phyloP scores from a whole-genome alignment of 2,888 invertebrate species.

The Bombylius discolor region DNA sequence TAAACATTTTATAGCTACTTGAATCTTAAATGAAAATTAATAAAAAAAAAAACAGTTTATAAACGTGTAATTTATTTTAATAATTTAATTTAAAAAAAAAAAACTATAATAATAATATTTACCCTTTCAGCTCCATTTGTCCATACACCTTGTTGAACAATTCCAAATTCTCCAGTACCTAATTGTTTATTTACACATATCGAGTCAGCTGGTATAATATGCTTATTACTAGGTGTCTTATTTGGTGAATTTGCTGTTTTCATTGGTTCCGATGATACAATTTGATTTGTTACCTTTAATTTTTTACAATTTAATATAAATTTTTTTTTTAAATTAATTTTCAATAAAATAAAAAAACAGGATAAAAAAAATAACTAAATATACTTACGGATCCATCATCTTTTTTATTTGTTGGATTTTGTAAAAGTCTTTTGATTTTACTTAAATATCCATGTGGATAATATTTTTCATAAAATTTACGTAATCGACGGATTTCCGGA shows the following conservation, averaged over 20 bases:
- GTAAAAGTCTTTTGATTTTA: slow-evolving; percentile 75
- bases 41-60: slow-evolving; percentile 1
- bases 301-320: slow-evolving; percentile 2
- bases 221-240: slow-evolving; percentile 51
- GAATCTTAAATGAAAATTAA: slow-evolving; percentile 46
- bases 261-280: slow-evolving; percentile 67
- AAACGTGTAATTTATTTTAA: background rate
- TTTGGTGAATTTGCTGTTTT: slow-evolving; percentile 30
- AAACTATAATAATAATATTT: slow-evolving; percentile 21
- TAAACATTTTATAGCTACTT: slow-evolving; percentile 94
- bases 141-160: slow-evolving; percentile 97
- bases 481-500: slow-evolving; percentile 87
- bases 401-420: slow-evolving; percentile 40
- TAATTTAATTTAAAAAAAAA: background rate
- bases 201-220: slow-evolving; percentile 79
- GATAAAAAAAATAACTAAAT: background rate
- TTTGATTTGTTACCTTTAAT: slow-evolving; percentile 11
- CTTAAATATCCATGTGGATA: slow-evolving; percentile 87
- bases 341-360: background rate
- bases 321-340: background rate
- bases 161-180: slow-evolving; percentile 95
- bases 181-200: slow-evolving; percentile 89
- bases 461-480: slow-evolving; percentile 87
- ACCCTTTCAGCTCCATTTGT: slow-evolving; percentile 86
- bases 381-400: slow-evolving; percentile 37